These are phyloP conservation scores for Oxygymnocypris stewartii DNA, from an alignment of 2,113 vertebrate species.

Conservation along the genomic window DNA sequence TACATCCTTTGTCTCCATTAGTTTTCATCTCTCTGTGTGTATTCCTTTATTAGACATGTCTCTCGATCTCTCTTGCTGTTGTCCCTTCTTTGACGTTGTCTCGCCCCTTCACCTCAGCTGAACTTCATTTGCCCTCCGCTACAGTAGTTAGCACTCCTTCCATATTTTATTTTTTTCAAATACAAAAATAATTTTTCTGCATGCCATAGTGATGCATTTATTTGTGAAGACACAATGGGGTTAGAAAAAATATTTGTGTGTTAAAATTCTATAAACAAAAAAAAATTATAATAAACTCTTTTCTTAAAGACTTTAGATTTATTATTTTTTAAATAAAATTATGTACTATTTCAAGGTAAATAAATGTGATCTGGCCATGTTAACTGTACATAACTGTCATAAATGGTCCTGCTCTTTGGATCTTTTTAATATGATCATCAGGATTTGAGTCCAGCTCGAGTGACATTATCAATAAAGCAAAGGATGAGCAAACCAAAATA, in stretches of 20 bases:
- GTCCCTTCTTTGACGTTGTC: conserved; percentile 37
- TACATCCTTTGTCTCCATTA: conserved; percentile 45
- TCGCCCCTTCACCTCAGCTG: conserved; percentile 49
- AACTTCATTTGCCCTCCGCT: conserved; percentile 49
- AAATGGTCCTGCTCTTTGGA: background rate
- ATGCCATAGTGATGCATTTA: background rate
- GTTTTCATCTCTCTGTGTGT: conserved; percentile 58
- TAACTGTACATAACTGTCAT: background rate
- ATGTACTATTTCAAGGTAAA: background rate
- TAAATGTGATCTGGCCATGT: background rate
- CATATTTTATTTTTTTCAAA: too few relatives aligned
- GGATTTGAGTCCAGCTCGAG: too few relatives aligned
- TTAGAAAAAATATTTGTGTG: background rate
- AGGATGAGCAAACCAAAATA: background rate
- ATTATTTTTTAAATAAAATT: too few relatives aligned
- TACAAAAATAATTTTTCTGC: background rate
- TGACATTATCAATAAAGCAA: too few relatives aligned
- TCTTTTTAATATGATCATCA: background rate
- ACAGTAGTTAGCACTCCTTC: conserved; percentile 40
- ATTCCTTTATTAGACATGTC: conserved; percentile 52
- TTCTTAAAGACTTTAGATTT: too few relatives aligned
- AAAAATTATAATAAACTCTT: background rate
- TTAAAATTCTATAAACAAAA: background rate
- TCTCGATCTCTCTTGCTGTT: conserved; percentile 32
- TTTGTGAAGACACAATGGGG: background rate